phyloP scores from a whole-genome alignment of 2,113 vertebrate genomes.

The Brachypteracias leptosomus region DNA sequence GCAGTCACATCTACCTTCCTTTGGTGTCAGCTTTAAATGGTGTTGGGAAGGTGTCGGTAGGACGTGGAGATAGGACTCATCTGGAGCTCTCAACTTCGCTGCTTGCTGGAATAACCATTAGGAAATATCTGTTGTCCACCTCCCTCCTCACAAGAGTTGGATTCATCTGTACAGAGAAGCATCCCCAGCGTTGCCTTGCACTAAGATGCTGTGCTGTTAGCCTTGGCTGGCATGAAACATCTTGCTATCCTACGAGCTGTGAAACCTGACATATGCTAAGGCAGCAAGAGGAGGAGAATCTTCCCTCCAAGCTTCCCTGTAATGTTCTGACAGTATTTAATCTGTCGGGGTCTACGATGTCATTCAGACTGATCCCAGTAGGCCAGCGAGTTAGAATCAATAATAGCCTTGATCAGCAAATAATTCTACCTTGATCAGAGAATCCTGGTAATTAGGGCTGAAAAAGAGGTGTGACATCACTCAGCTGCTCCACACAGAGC shows the following conservation, averaged over 20 bases:
- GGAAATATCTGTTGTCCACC: neutral
- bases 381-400: neutral
- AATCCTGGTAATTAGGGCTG: neutral
- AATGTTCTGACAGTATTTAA: neutral
- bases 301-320: neutral
- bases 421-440: conserved; percentile 36
- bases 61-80: neutral
- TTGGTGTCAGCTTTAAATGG: neutral
- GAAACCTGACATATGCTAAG: neutral
- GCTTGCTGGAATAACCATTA: neutral
- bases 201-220: neutral
- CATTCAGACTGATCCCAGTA: neutral
- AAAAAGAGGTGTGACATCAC: neutral
- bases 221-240: conserved; percentile 10
- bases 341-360: neutral
- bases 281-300: neutral
- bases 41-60: neutral
- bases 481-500: neutral
- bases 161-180: neutral
- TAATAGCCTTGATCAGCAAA: conserved; percentile 26
- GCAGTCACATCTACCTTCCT: neutral
- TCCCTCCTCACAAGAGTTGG: neutral
- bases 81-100: neutral
- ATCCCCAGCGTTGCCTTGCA: neutral
- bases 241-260: neutral